Base-by-base conservation (phyloP, 1,140 invertebrate genomes). In the Sarcophaga peregrina region DNA sequence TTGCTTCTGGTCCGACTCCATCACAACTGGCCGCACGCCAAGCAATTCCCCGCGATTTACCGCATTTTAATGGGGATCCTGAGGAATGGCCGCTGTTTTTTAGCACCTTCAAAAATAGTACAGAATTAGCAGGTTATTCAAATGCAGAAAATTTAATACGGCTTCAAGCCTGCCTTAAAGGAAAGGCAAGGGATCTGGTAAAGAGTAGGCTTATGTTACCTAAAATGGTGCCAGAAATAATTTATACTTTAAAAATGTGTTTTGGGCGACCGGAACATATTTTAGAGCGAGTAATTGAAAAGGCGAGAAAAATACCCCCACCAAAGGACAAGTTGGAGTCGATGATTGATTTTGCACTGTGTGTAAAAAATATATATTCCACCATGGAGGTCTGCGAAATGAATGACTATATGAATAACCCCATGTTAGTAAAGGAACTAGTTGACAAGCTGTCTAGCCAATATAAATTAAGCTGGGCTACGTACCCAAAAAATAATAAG, bases 81-180 rank as follows among this genome's bases (percentile, higher is more conserved):
- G 17, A 73, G 10, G 46, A 82, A 15, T 82, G 81, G 81, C 62
- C 81, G 3, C n/a, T 73, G n/a, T 82, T 82, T n/a, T n/a, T 82
- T 20, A 82, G 81, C 11, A 48, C 47, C 11, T 82, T 73, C 17
- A 54, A 83, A 17, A 20, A 83, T 46, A 83, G 54, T 20, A 83
- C n/a, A 5, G n/a, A 46, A 8, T 45, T 76, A 7, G 82, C 73
- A 17, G 82, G 82, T 13, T 83, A 80, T 25, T 72, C 25, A 20
- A 47, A 83, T 50, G 75, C 62, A 15, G 82, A 83, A 68, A 83
- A 80, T 46, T 46, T 83, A 15, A 47, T 83, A 15, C 50, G 82
- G n/a, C 47, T 83, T 45, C 82, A 83, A 45, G 68, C 20, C 15
- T 58, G 52, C n/a, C 45, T 83, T 62, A 25, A 45, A 46, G 82